These are phyloP conservation scores for Apodemia duryi DNA, from an alignment of 2,888 invertebrate species.

Conservation along the genomic window DNA sequence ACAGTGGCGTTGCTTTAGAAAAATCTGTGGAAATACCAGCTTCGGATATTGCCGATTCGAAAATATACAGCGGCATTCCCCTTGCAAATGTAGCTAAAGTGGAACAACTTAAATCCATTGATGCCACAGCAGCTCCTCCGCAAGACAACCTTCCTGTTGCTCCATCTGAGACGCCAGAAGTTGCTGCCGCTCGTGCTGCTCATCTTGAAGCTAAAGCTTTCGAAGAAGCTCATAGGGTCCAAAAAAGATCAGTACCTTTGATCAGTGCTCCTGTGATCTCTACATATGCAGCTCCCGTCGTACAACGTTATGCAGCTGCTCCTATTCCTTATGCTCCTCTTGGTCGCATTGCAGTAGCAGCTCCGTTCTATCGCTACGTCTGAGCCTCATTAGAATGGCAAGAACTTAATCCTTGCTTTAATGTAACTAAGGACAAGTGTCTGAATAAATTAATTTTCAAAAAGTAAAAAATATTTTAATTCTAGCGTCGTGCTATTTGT, in stretches of 20 bases:
- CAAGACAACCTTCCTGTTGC: constrained; percentile 44
- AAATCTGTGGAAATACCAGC: constrained; percentile 30
- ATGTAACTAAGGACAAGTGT: constrained; percentile 46
- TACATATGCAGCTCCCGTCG: constrained; percentile 41
- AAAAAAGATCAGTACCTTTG: constrained; percentile 54
- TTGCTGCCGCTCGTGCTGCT: constrained; percentile 59
- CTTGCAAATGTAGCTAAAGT: constrained; percentile 22
- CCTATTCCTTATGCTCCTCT: constrained; percentile 46
- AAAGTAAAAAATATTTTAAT: too few species aligned
- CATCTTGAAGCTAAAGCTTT: constrained; percentile 62
- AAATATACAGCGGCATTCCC: background rate
- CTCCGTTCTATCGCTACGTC: constrained; percentile 56
- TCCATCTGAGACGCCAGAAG: constrained; percentile 61
- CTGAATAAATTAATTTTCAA: constrained; percentile 16
- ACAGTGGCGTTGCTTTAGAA: constrained; percentile 21
- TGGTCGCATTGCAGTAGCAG: constrained; percentile 36
- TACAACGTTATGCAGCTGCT: constrained; percentile 41
- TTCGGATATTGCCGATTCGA: constrained; percentile 28
- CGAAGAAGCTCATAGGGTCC: constrained; percentile 54
- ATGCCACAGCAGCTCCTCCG: constrained; percentile 28
- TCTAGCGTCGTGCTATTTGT: background rate
- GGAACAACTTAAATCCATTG: constrained; percentile 24
- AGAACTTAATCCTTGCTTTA: constrained; percentile 50
- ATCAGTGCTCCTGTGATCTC: constrained; percentile 40
- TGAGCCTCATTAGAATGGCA: constrained; percentile 50